Evolutionary conservation across 1,140 invertebrate species (phyloP).

Genomic region (Amphibalanus amphitrite): DNA sequence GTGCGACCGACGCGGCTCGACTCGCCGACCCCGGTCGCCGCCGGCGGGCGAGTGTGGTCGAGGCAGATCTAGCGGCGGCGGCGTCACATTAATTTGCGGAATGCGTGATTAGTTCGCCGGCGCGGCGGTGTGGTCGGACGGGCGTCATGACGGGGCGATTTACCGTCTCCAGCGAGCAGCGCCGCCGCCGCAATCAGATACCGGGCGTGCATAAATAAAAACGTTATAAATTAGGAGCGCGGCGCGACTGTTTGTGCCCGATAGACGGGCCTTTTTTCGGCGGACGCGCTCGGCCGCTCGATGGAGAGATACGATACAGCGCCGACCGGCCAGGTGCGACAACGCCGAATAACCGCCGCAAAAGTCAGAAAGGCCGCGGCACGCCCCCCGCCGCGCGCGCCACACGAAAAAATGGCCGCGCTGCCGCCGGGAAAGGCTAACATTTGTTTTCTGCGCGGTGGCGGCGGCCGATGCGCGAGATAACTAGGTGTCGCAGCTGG

Average conservation of each 20-base stretch:
- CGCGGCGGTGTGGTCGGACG: too few relatives aligned
- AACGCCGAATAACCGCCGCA: neutral
- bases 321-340: too few relatives aligned
- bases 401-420: neutral
- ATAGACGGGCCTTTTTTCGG: neutral
- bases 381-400: neutral
- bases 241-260: neutral
- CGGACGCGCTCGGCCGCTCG: neutral
- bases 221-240: neutral
- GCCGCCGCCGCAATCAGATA: neutral
- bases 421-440: neutral
- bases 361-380: neutral
- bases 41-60: too few relatives aligned
- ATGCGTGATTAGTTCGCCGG: neutral
- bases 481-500: neutral
- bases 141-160: neutral
- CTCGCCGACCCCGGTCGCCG: too few relatives aligned
- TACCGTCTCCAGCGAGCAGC: neutral
- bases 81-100: neutral
- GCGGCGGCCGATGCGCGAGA: neutral
- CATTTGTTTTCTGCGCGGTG: neutral
- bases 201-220: neutral
- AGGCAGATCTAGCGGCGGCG: too few relatives aligned
- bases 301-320: neutral
- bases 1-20: too few relatives aligned